Evolutionary conservation across 2,888 invertebrate genomes (phyloP).

Genomic region (Poecilobothrus nobilitatus): DNA sequence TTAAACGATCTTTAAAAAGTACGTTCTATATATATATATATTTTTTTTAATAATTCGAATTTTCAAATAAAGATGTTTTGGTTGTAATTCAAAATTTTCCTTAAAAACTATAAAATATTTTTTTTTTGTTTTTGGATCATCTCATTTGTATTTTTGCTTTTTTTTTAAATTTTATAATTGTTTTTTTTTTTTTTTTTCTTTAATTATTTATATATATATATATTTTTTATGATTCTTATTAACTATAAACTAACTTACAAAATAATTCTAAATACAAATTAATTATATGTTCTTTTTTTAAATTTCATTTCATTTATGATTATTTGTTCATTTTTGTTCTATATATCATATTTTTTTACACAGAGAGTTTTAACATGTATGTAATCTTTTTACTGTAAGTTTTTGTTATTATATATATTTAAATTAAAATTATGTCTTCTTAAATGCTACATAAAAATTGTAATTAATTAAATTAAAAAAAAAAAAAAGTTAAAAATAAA

Average conservation of each 20-base stretch:
- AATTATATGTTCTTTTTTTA: background rate
- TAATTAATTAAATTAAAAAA: background rate
- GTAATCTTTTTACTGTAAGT: background rate
- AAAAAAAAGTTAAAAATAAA: background rate
- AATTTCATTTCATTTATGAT: background rate
- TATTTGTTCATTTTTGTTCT: constrained; percentile 6
- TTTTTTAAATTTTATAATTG: background rate
- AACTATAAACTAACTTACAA: background rate
- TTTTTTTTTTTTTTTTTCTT: background rate
- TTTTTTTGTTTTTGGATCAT: background rate
- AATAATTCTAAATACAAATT: constrained; percentile 1
- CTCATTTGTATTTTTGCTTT: background rate
- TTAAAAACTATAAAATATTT: background rate
- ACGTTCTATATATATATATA: background rate
- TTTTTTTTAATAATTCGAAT: background rate
- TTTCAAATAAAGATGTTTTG: background rate
- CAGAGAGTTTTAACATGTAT: constrained; percentile 6
- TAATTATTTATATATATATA: background rate
- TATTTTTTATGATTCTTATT: background rate
- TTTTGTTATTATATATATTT: background rate
- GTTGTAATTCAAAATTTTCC: constrained; percentile 1
- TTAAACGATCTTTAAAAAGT: background rate
- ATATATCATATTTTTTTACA: background rate
- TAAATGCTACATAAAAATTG: background rate
- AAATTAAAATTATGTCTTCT: background rate